phyloP scores from a whole-genome alignment of 2,888 invertebrate genomes.

The Amphimallon solstitiale region DNA sequence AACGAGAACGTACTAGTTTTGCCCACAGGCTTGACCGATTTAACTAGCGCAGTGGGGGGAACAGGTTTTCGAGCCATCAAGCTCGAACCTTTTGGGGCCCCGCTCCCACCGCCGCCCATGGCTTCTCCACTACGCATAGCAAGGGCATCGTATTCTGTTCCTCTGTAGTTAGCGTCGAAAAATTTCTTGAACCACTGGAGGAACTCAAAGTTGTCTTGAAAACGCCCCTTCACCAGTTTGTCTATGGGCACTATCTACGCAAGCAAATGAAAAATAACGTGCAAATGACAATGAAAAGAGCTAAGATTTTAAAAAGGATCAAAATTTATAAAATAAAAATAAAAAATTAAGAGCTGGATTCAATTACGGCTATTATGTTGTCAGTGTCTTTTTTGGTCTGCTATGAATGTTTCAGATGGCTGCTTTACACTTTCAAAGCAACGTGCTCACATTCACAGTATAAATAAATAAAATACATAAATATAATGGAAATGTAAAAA shows the following conservation, averaged over 20 bases:
- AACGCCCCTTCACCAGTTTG: constrained; percentile 95
- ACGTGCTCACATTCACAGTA: constrained; percentile 28
- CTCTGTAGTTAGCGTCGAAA: constrained; percentile 98
- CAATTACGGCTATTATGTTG: constrained; percentile 5
- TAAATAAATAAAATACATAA: background rate
- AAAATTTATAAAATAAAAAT: constrained; percentile 6
- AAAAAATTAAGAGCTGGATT: constrained; percentile 5
- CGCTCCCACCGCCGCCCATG: constrained; percentile 81
- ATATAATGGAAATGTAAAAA: background rate
- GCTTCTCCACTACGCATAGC: constrained; percentile 86
- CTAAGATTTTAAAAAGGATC: constrained; percentile 18
- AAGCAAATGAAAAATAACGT: constrained; percentile 39
- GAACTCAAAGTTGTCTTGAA: constrained; percentile 99
- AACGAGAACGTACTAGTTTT: constrained; percentile 65
- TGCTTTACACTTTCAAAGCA: constrained; percentile 18
- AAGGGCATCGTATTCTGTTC: constrained; percentile 91
- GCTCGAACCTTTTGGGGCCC: constrained; percentile 67
- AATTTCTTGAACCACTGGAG: constrained; percentile 99
- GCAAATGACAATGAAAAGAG: constrained; percentile 36
- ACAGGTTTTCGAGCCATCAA: constrained; percentile 62
- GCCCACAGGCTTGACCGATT: constrained; percentile 69
- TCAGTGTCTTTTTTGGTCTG: background rate
- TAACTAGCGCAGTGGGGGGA: constrained; percentile 57
- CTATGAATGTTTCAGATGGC: background rate
- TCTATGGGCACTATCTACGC: constrained; percentile 90